These are phyloP conservation scores for Myotis lucifugus DNA, from an alignment of 2,113 vertebrate genomes.

Conservation along the genomic window DNA sequence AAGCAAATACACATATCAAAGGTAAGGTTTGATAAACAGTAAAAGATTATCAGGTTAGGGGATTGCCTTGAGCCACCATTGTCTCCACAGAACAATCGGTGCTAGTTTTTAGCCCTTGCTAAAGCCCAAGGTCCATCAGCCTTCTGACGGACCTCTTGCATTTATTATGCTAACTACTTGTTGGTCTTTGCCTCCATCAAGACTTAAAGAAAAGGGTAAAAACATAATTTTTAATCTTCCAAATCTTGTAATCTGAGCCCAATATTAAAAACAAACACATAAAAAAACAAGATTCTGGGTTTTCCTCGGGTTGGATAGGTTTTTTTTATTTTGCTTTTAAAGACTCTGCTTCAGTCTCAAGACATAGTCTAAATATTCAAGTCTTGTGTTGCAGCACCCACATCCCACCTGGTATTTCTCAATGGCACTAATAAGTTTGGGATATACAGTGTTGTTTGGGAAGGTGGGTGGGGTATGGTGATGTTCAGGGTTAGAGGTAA, in stretches of 20 bases:
- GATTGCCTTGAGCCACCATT: no score
- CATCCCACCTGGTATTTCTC: background rate
- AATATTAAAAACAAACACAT: background rate
- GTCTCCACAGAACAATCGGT: no score
- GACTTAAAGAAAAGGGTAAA: background rate
- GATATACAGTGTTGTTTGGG: background rate
- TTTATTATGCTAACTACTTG: no score
- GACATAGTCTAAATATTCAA: background rate
- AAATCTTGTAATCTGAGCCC: background rate
- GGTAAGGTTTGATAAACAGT: no score
- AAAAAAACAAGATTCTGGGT: background rate
- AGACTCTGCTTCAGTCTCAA: background rate
- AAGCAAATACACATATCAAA: no score
- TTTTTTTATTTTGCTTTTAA: background rate
- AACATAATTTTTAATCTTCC: background rate
- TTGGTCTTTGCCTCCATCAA: no score
- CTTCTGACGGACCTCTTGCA: no score
- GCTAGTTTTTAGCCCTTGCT: no score
- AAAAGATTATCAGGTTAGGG: no score
- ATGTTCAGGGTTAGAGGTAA: background rate
- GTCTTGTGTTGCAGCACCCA: background rate
- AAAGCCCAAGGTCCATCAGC: no score
- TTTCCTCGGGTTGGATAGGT: background rate
- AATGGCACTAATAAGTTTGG: background rate
- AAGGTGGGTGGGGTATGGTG: background rate